Conservation (phyloP, 2,888 invertebrate species). For the Stramonita haemastoma region DNA sequence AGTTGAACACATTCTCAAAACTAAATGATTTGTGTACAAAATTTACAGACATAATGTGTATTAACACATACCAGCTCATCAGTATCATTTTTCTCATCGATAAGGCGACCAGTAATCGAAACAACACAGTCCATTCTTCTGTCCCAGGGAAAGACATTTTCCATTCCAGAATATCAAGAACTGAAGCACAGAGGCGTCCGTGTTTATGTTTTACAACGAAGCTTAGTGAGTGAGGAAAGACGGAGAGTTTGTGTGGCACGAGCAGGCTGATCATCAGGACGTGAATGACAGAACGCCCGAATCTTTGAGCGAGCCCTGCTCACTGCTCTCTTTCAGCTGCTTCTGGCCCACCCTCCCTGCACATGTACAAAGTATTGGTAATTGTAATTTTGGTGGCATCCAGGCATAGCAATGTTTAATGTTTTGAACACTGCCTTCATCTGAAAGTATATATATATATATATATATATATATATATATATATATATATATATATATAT, state of each 20-base stretch:
- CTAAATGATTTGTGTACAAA: too few species aligned
- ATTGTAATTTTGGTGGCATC: too few species aligned
- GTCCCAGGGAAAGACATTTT: background rate
- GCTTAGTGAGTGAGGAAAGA: too few species aligned
- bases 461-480: too few species aligned
- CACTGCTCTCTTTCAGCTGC: background rate
- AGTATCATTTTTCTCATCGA: background rate
- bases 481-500: too few species aligned
- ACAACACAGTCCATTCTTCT: background rate
- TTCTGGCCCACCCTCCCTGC: background rate
- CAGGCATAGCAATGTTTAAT: too few species aligned
- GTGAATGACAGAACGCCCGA: slow-evolving; percentile 10
- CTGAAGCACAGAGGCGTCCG: background rate
- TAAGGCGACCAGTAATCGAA: background rate
- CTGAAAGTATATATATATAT: too few species aligned
- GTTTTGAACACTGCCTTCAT: too few species aligned
- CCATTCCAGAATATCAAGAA: background rate
- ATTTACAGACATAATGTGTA: too few species aligned
- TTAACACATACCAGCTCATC: too few species aligned
- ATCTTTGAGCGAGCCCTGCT: background rate
- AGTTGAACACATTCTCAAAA: too few species aligned
- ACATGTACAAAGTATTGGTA: too few species aligned
- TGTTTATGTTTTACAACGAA: background rate
- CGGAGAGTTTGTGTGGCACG: background rate
- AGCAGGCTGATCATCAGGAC: background rate